These are phyloP conservation scores for Darevskia mixta DNA, from an alignment of 2,797 vertebrate genomes.

Conservation along the genomic window DNA sequence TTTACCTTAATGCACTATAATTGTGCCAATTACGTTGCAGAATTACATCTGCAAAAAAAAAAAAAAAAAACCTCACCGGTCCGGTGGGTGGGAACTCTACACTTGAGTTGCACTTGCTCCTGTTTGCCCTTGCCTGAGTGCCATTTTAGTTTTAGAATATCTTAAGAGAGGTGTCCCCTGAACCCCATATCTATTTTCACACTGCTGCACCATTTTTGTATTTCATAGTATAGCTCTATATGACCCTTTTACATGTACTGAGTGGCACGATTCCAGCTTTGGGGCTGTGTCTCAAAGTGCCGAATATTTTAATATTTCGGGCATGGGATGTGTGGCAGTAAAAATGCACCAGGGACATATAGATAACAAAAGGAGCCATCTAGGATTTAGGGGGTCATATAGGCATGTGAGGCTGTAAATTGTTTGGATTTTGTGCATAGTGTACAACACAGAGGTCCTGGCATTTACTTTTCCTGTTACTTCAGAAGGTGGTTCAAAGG, in stretches of 20 bases:
- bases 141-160: too few relatives aligned
- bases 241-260: not conserved
- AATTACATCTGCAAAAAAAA: too few relatives aligned
- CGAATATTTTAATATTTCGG: not conserved
- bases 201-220: too few relatives aligned
- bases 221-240: not conserved
- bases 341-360: not conserved
- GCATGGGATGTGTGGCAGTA: not conserved
- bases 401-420: not conserved
- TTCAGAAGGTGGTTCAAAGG: constrained; percentile 35
- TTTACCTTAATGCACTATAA: too few relatives aligned
- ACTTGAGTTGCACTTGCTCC: too few relatives aligned
- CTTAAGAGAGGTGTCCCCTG: too few relatives aligned
- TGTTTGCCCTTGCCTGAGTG: too few relatives aligned
- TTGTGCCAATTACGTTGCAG: too few relatives aligned
- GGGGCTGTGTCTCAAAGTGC: not conserved
- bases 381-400: not conserved
- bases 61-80: too few relatives aligned
- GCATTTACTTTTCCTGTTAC: constrained; percentile 7
- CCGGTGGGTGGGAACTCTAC: too few relatives aligned
- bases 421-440: not conserved
- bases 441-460: not conserved
- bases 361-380: not conserved
- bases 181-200: too few relatives aligned
- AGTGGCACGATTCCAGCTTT: not conserved